Evolutionary conservation across 2,888 invertebrate species (phyloP), one percentile per base, ranked within the genome.

Genomic region (Melanostoma scalare): DNA sequence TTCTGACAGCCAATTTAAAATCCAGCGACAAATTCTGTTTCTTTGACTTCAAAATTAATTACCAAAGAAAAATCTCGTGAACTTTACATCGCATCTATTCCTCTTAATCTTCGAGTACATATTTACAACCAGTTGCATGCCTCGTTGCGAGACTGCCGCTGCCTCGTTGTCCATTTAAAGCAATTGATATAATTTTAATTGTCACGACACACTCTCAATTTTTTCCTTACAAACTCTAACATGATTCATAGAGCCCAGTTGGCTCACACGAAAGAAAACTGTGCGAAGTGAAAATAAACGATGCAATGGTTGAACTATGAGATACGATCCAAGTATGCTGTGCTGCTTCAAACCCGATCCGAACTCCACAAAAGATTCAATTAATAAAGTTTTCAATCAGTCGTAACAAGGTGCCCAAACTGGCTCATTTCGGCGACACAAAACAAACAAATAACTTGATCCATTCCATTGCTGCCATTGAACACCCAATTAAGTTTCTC

Each of bases 321-420:
- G 44, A 56, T 40, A 46, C 9, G 38, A 40, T 53, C 35, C 31
- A 6, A 20, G 20, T 20, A 20, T 20, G 20, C 20, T 20, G 20
- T 20, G 20, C 20, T 1, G 20, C 20, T 20, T 8, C 8, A 46
- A 75, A 73, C 79, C 61, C 20, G 75, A 56, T 60, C 60, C 30
- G 6, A 52, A 9, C 46, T 60, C 40, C 38, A 6, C 10, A 20
- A 36, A 42, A 46, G 55, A 60, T 55, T 35, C 56, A 76, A 80
- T 76, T 44, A 76, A 77, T 58, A 44, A 56, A 58, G 52, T 79
- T 42, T 63, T 63, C 50, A 50, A 55, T 80, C 63, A 40, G 46
- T 76, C 69, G 44, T 52, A 79, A 75, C 68, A 63, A 50, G 30
- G 35, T 42, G 55, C 36, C 56, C 46, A 69, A 76, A 76, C 76